Conservation (phyloP, 92 coral and sea anemone genomes). For the Umimayanthus chanpuru region DNA sequence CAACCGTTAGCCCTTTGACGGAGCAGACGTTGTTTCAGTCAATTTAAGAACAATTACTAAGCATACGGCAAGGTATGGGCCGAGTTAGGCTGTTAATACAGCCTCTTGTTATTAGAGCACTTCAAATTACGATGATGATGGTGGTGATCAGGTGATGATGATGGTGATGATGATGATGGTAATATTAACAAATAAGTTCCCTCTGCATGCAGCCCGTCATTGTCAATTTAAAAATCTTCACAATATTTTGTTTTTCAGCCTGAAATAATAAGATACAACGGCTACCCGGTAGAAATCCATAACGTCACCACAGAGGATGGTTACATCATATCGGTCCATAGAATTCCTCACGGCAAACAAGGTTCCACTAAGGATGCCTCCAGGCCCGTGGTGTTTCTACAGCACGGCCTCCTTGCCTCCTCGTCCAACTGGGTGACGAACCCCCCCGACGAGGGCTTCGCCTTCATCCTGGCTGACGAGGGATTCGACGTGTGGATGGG, state of each 20-base stretch:
- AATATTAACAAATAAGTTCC: too few species aligned
- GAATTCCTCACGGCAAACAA: conserved; percentile 76
- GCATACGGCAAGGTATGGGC: too few species aligned
- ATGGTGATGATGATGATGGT: too few species aligned
- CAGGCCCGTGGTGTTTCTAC: conserved; percentile 76
- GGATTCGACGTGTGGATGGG: conserved; percentile 96
- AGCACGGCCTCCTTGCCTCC: conserved; percentile 78
- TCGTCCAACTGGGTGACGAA: conserved; percentile 79
- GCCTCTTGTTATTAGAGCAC: too few species aligned
- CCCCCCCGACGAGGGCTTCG: conserved; percentile 76
- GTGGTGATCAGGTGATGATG: too few species aligned
- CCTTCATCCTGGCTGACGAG: conserved; percentile 78
- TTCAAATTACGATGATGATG: too few species aligned
- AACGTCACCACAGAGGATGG: conserved; percentile 83
- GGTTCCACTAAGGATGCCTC: conserved; percentile 36
- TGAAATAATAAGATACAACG: conserved; percentile 77
- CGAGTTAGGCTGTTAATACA: too few species aligned
- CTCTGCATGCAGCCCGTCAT: too few species aligned
- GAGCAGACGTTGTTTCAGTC: too few species aligned
- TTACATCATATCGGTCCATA: conserved; percentile 75
- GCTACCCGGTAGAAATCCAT: conserved; percentile 88
- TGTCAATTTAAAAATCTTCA: not conserved
- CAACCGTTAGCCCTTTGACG: too few species aligned
- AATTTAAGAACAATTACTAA: too few species aligned
- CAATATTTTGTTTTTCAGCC: conserved; percentile 52